A percentile compares a stretch with the other conserved stretches of the same genome.
Conservation (phyloP, 2,113 vertebrate genomes). For the Microtus montanus region DNA sequence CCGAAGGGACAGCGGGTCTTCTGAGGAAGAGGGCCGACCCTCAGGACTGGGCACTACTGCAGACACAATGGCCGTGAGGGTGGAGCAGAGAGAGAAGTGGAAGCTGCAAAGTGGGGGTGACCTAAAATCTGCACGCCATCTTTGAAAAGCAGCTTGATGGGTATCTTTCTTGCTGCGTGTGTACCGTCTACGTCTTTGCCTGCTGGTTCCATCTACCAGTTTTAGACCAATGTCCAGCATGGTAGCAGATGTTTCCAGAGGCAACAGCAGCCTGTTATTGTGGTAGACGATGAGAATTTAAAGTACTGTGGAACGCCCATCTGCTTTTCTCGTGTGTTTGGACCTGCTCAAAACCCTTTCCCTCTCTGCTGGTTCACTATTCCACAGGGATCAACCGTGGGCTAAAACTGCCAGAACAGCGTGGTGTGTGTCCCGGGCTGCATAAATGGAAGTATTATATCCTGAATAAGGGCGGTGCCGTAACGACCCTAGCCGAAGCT, state of each 20-base stretch:
- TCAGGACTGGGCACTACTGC: neutral
- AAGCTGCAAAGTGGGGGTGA: neutral
- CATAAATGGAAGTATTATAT: neutral
- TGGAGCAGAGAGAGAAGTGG: neutral
- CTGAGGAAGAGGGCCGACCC: neutral
- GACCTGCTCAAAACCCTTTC: neutral
- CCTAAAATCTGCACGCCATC: neutral
- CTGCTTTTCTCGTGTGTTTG: neutral
- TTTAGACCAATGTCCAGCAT: neutral
- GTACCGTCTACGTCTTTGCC: neutral
- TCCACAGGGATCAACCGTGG: neutral
- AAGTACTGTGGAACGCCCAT: neutral
- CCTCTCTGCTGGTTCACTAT: neutral
- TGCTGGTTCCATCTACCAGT: neutral
- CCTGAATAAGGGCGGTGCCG: neutral
- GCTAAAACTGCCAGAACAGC: neutral
- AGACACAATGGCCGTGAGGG: neutral
- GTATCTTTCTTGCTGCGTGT: neutral
- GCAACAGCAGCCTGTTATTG: rapidly evolving
- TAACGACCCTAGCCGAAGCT: too few species aligned
- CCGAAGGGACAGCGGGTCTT: neutral
- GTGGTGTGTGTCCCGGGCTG: neutral
- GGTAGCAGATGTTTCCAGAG: neutral
- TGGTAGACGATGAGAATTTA: neutral
- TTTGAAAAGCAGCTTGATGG: neutral